A percentile compares a stretch with the other conserved stretches of the same genome.
Evolutionary conservation across 2,797 vertebrate species (phyloP).

Genomic region (Gymnothorax javanicus): DNA sequence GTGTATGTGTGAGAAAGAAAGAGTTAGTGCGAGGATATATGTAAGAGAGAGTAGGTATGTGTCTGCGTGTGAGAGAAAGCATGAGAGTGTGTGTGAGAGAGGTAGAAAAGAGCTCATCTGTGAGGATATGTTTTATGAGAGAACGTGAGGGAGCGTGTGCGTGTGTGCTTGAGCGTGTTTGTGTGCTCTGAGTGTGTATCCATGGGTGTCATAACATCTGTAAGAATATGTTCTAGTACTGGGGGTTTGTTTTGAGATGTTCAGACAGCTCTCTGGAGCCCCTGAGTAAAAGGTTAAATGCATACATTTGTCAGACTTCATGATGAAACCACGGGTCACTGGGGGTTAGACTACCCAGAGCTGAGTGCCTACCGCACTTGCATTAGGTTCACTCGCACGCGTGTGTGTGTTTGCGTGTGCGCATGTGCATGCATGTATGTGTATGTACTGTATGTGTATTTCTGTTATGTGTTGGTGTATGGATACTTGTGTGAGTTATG

Average conservation of each 20-base stretch:
- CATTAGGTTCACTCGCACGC: neutral
- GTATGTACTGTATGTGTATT: too few species aligned
- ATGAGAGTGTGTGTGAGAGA: too few species aligned
- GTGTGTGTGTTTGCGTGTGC: slow-evolving; percentile 19
- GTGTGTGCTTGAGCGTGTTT: neutral
- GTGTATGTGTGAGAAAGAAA: neutral
- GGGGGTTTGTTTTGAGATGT: neutral
- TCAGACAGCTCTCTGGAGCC: neutral
- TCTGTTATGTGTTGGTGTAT: too few species aligned
- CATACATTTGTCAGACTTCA: slow-evolving; percentile 20
- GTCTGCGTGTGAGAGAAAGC: neutral
- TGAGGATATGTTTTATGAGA: slow-evolving; percentile 1
- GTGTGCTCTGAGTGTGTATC: neutral
- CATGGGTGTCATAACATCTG: neutral
- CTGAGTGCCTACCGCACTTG: neutral
- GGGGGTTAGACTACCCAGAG: neutral
- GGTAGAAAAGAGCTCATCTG: too few species aligned
- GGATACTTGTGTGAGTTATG: too few species aligned
- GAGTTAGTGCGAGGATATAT: neutral
- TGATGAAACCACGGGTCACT: slow-evolving; percentile 14
- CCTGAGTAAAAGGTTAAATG: slow-evolving; percentile 30
- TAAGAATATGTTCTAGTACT: neutral
- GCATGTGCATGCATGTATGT: neutral
- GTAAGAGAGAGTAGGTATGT: neutral
- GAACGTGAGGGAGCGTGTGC: neutral